Evolutionary conservation across 2,888 invertebrate species (phyloP), one percentile per base, ranked within the genome.

Genomic region (Salpingus planirostris): DNA sequence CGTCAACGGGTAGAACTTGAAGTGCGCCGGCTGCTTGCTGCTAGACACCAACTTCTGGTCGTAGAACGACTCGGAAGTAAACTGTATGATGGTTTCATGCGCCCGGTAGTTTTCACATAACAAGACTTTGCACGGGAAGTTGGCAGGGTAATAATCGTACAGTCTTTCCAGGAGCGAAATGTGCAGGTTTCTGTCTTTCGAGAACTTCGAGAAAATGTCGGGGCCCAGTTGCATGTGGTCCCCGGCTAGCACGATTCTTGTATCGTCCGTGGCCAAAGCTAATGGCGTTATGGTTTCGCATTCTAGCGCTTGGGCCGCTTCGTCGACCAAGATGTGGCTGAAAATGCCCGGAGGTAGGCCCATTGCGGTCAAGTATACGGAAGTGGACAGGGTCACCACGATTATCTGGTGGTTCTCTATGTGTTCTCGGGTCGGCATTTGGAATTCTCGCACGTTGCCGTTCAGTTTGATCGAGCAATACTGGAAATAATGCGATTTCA

Each of bases 221-320:
- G 87, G 87, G 38, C 83, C 81, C 56, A 88, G 69, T 69, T 85
- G 78, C 83, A 86, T 84, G 55, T 88, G 86, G 65, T 88, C 88
- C 28, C 89, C 89, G 27, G 88, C 87, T 24, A 89, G 62, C 1
- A 88, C 83, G 33, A 89, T 73, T 24, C 85, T 70, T 0, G 87
- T 88, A 7, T 70, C 68, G 29, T 73, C 71, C 38, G 75, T 78
- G 2, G 86, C 85, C 34, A 87, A 56, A 0, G 82, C 78, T 31
- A 89, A 56, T 0, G 88, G 86, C 64, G 84, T 83, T 8, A 88
- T 74, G 1, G 84, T 83, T 61, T 88, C 88, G 63, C 83, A 83
- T 62, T 89, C 89, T 69, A 87, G 77, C 0, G 86, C 85, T 58
- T 89, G 88, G 0, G 88, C 88, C 0, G 88, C 88, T 67, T 89